Conservation (phyloP, 2,888 invertebrate species). For the Agelastica alni region DNA sequence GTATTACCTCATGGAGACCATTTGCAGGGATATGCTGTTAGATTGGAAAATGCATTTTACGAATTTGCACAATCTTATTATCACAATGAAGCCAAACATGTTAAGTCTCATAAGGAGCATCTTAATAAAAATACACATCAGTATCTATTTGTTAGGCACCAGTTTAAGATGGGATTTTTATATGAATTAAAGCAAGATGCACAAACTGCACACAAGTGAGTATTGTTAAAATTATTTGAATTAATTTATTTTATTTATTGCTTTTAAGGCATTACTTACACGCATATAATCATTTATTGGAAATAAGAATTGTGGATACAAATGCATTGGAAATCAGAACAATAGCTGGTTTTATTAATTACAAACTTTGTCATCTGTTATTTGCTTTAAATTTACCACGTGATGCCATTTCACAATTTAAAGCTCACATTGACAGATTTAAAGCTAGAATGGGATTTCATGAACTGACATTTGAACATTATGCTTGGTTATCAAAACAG, state of each 20-base stretch:
- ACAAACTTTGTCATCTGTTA: constrained; percentile 90
- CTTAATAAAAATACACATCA: constrained; percentile 90
- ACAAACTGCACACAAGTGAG: constrained; percentile 78
- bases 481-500: constrained; percentile 94
- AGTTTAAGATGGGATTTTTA: constrained; percentile 95
- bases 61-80: constrained; percentile 94
- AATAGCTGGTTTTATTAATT: constrained; percentile 93
- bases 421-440: constrained; percentile 89
- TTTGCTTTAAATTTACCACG: constrained; percentile 88
- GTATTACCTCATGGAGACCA: constrained; percentile 87
- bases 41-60: constrained; percentile 91
- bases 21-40: constrained; percentile 69
- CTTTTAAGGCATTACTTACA: constrained; percentile 74
- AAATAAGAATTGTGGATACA: constrained; percentile 85
- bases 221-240: constrained; percentile 12
- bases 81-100: constrained; percentile 81
- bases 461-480: constrained; percentile 90
- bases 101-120: constrained; percentile 88
- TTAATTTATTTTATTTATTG: not conserved
- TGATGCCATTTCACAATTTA: constrained; percentile 94
- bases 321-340: constrained; percentile 93
- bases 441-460: constrained; percentile 78
- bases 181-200: constrained; percentile 92
- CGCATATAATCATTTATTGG: constrained; percentile 88
- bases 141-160: constrained; percentile 90